Conservation (phyloP, 2,797 vertebrate genomes). For the Tenualosa thibaudeaui region DNA sequence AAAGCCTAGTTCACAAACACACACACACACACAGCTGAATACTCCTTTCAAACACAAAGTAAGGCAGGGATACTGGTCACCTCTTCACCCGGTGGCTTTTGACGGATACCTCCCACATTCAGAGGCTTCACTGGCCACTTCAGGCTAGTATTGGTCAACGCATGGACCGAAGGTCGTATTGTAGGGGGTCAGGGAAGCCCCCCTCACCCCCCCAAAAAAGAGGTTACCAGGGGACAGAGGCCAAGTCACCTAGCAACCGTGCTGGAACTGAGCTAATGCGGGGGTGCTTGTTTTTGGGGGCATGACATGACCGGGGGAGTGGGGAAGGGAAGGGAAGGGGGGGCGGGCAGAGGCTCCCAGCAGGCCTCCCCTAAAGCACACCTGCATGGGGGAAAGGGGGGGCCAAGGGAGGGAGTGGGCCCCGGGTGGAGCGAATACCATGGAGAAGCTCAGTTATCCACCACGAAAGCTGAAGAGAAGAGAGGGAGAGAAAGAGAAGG, state of each 20-base stretch:
- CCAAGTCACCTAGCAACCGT: slow-evolving; percentile 55
- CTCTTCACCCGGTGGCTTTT: slow-evolving; percentile 18
- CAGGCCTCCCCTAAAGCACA: slow-evolving; percentile 45
- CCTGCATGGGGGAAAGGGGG: slow-evolving; percentile 48
- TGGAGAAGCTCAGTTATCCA: slow-evolving; percentile 10
- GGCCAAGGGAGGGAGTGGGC: background rate
- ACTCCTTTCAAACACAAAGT: background rate
- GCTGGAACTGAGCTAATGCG: slow-evolving; percentile 45
- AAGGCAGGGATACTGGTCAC: background rate
- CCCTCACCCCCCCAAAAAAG: background rate
- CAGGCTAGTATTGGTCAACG: slow-evolving; percentile 32
- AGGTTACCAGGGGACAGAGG: slow-evolving; percentile 40
- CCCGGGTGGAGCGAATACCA: background rate
- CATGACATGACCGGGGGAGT: slow-evolving; percentile 41
- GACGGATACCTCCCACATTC: slow-evolving; percentile 24
- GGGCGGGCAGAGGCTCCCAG: slow-evolving; percentile 34
- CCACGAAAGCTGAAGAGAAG: background rate
- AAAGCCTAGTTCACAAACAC: background rate
- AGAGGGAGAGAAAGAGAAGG: slow-evolving; percentile 15
- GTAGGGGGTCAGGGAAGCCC: slow-evolving; percentile 7
- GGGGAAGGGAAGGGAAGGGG: background rate
- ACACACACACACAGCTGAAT: background rate
- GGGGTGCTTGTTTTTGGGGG: slow-evolving; percentile 47
- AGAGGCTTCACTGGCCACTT: slow-evolving; percentile 34
- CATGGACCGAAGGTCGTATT: slow-evolving; percentile 37